A percentile compares a stretch with the other conserved stretches of the same genome.
These are phyloP conservation scores for Junonia oenone DNA, from an alignment of 2,888 invertebrate genomes.

Conservation along the genomic window DNA sequence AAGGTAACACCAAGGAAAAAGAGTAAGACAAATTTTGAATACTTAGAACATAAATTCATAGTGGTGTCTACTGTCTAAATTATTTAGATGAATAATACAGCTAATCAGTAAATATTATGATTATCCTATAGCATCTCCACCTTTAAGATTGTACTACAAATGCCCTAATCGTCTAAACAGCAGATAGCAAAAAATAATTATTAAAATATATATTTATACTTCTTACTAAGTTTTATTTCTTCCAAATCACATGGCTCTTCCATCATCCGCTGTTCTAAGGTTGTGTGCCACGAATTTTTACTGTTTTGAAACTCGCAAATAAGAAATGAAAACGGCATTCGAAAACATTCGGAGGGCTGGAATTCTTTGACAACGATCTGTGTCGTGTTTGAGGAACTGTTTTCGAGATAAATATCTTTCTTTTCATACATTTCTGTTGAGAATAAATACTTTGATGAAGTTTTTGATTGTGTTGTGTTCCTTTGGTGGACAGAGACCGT, in stretches of 20 bases:
- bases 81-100: too few relatives aligned
- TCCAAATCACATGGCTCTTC: background rate
- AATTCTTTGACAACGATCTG: background rate
- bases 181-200: too few relatives aligned
- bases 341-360: background rate
- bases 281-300: slow-evolving; percentile 2
- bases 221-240: background rate
- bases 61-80: too few relatives aligned
- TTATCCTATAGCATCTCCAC: too few relatives aligned
- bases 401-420: background rate
- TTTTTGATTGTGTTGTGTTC: background rate
- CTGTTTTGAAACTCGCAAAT: slow-evolving; percentile 1
- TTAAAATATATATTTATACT: too few relatives aligned
- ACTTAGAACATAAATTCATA: too few relatives aligned
- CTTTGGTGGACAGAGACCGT: background rate
- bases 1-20: too few relatives aligned
- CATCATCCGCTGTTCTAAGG: background rate
- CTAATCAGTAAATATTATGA: too few relatives aligned
- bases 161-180: too few relatives aligned
- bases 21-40: too few relatives aligned
- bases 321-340: slow-evolving; percentile 4
- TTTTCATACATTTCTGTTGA: background rate
- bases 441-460: background rate
- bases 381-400: background rate
- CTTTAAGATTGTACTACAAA: too few relatives aligned